Evolutionary conservation across 2,888 invertebrate genomes (phyloP).

Genomic region (Andrena minutula): DNA sequence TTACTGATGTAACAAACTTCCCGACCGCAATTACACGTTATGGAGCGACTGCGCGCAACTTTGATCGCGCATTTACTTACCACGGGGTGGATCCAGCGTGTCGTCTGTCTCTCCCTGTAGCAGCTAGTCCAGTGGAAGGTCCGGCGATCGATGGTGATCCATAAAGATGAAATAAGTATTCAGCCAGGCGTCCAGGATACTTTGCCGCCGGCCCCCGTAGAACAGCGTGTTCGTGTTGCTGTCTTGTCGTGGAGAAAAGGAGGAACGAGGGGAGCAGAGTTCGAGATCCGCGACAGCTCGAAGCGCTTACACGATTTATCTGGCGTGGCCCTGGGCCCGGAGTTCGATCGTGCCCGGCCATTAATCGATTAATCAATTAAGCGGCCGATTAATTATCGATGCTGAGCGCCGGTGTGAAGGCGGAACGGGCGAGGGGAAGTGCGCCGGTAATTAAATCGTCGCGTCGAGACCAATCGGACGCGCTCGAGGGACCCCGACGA

Average conservation of each 20-base stretch:
- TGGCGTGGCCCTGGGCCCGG: slow-evolving; percentile 38
- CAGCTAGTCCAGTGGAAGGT: background rate
- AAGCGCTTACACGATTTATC: slow-evolving; percentile 66
- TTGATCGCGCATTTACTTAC: background rate
- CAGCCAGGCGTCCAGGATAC: slow-evolving; percentile 26
- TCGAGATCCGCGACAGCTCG: slow-evolving; percentile 60
- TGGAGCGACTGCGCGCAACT: background rate
- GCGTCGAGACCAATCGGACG: slow-evolving; percentile 75
- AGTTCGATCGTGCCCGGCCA: slow-evolving; percentile 61
- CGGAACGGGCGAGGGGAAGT: slow-evolving; percentile 40
- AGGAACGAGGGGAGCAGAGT: slow-evolving; percentile 26
- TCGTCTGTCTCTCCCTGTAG: background rate
- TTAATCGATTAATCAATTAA: slow-evolving; percentile 79
- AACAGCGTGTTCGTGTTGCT: slow-evolving; percentile 59
- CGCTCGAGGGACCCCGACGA: slow-evolving; percentile 69
- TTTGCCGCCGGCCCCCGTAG: slow-evolving; percentile 18
- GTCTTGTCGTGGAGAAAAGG: slow-evolving; percentile 49
- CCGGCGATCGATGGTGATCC: background rate
- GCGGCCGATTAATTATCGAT: slow-evolving; percentile 77
- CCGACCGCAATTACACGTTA: background rate
- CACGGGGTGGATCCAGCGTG: background rate
- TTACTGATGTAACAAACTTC: slow-evolving; percentile 59
- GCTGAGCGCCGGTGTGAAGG: slow-evolving; percentile 56
- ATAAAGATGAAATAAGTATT: slow-evolving; percentile 35
- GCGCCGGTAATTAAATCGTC: slow-evolving; percentile 77